Conservation (phyloP, 2,797 vertebrate species). For the Astyanax mexicanus region DNA sequence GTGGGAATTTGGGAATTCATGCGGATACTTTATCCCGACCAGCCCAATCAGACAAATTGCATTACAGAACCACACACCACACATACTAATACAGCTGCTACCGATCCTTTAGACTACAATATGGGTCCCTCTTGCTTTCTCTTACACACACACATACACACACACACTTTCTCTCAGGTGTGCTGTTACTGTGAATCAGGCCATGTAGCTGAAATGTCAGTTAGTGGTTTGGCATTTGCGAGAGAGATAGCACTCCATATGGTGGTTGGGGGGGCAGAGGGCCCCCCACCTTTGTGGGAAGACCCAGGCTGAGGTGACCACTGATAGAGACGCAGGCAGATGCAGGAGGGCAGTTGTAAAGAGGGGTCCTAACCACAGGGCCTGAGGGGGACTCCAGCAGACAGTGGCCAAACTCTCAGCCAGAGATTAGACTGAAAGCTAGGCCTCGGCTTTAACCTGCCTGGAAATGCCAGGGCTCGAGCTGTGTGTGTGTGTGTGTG, state of each 20-base stretch:
- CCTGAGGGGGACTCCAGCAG: conserved; percentile 9
- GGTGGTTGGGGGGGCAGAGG: conserved; percentile 59
- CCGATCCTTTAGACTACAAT: background rate
- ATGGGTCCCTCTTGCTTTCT: conserved; percentile 7
- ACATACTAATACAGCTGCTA: conserved; percentile 45
- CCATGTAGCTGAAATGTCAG: conserved; percentile 74
- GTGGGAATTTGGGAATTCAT: background rate
- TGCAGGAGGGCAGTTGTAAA: conserved; percentile 30
- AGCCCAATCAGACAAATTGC: background rate
- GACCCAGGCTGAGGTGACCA: conserved; percentile 16
- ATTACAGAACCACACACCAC: background rate
- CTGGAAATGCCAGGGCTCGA: conserved; percentile 72
- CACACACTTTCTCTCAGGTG: conserved; percentile 28
- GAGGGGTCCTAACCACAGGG: conserved; percentile 32
- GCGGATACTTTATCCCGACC: background rate
- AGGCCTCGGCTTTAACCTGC: conserved; percentile 54
- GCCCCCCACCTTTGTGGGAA: conserved; percentile 54
- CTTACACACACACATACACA: conserved; percentile 42
- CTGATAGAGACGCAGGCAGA: conserved; percentile 37
- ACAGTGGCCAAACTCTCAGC: conserved; percentile 29
- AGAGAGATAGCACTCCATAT: conserved; percentile 70
- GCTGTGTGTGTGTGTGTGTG: background rate
- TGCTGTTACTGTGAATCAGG: conserved; percentile 53
- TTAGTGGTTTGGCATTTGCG: conserved; percentile 76
- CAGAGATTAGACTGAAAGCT: conserved; percentile 67